phyloP scores from a whole-genome alignment of 2,113 vertebrate species.

The Sapayoa aenigma region DNA sequence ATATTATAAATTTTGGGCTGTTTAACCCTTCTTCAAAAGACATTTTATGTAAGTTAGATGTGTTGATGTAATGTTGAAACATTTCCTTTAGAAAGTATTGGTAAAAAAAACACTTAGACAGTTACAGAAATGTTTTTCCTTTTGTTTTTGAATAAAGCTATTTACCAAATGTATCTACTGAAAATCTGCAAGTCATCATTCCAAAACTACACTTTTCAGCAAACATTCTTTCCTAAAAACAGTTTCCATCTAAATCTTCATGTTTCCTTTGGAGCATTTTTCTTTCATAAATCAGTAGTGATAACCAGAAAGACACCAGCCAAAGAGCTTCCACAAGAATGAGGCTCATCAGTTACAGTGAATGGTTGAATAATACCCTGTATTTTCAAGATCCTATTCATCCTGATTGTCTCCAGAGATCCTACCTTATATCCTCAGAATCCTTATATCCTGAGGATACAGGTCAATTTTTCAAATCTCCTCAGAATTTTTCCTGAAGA shows the following conservation, averaged over 20 bases:
- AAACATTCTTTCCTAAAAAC: slow-evolving; percentile 40
- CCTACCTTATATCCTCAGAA: background rate
- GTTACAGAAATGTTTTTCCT: background rate
- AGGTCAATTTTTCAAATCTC: background rate
- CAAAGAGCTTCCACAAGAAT: slow-evolving; percentile 37
- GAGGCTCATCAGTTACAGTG: slow-evolving; percentile 10
- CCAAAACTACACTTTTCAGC: slow-evolving; percentile 42
- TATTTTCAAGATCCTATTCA: slow-evolving; percentile 22
- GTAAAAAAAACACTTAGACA: slow-evolving; percentile 31
- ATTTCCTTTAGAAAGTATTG: slow-evolving; percentile 10
- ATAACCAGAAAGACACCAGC: slow-evolving; percentile 34
- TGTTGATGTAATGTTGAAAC: background rate
- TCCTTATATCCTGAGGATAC: background rate
- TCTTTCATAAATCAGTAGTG: slow-evolving; percentile 43
- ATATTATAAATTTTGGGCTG: background rate
- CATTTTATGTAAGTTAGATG: background rate
- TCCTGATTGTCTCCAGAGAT: background rate
- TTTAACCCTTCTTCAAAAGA: slow-evolving; percentile 18
- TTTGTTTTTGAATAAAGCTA: slow-evolving; percentile 26
- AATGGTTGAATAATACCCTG: background rate
- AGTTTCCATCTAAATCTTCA: slow-evolving; percentile 20
- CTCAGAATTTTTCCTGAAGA: background rate
- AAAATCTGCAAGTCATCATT: slow-evolving; percentile 54
- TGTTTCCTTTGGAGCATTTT: slow-evolving; percentile 16
- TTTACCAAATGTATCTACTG: background rate